phyloP scores from a whole-genome alignment of 2,113 vertebrate genomes.

The Podarcis muralis region DNA sequence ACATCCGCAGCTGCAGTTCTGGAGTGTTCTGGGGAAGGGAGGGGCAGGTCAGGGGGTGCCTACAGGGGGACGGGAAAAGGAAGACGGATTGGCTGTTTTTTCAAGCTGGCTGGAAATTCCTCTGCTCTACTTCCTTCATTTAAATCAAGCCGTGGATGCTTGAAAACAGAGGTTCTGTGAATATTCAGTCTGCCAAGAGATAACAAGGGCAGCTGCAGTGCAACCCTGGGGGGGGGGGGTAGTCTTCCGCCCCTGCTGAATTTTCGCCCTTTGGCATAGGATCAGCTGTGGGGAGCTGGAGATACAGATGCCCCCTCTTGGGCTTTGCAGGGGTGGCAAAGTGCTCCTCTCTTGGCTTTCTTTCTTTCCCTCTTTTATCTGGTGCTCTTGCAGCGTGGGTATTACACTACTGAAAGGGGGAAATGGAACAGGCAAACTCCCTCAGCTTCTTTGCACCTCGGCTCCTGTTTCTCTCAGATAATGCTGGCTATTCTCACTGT shows the following conservation, averaged over 20 bases:
- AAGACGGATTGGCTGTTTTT: not conserved
- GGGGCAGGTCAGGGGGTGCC: not conserved
- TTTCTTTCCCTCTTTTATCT: not conserved
- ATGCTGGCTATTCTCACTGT: rapidly evolving
- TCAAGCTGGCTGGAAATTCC: conserved; percentile 9
- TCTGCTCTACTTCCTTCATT: conserved; percentile 7
- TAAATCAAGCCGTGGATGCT: rapidly evolving
- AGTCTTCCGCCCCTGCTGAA: not conserved
- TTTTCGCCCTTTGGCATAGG: not conserved
- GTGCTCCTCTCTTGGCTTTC: not conserved
- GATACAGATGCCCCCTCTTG: not conserved
- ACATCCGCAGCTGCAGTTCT: conserved; percentile 1
- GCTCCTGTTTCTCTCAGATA: not conserved
- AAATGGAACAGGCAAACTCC: not conserved
- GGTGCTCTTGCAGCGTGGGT: not conserved
- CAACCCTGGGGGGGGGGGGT: not conserved
- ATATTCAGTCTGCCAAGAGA: conserved; percentile 4
- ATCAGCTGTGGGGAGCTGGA: not conserved
- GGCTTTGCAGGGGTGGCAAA: not conserved
- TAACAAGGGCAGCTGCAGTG: conserved; percentile 21
- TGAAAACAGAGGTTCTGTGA: not conserved
- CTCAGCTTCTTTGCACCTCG: not conserved
- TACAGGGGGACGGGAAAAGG: not conserved
- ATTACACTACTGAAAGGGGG: not conserved
- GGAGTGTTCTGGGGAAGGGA: not conserved